Evolutionary conservation across 1,140 invertebrate species (phyloP).

Genomic region (Neodiprion lecontei): DNA sequence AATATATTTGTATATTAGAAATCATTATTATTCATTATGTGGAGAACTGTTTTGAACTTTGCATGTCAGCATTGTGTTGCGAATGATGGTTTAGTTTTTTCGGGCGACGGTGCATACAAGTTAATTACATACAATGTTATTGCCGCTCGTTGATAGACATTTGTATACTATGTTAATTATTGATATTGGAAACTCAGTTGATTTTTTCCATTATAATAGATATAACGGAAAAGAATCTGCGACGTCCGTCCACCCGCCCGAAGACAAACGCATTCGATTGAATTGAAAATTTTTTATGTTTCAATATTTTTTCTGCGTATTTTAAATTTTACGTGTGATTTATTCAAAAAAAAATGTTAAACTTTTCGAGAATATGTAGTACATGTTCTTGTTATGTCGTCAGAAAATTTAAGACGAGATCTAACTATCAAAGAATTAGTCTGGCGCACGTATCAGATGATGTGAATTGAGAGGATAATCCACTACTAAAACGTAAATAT

Average conservation of each 20-base stretch:
- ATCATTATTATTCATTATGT: neutral
- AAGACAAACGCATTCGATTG: neutral
- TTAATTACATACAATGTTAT: no score
- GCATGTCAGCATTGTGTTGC: neutral
- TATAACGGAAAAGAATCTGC: no score
- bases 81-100: no score
- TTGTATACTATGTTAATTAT: no score
- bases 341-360: neutral
- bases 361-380: neutral
- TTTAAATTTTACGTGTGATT: neutral
- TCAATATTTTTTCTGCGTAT: neutral
- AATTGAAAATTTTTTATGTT: neutral
- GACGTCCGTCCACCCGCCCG: no score
- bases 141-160: no score
- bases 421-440: neutral
- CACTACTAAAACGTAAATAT: no score
- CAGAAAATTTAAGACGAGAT: neutral
- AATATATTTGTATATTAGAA: neutral
- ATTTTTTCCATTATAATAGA: no score
- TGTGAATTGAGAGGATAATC: no score
- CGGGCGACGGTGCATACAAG: no score
- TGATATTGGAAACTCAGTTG: no score
- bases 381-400: neutral
- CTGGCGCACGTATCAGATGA: neutral
- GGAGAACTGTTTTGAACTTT: neutral